Conservation (phyloP, 2,888 invertebrate species). For the Pyrrhosoma nymphula region DNA sequence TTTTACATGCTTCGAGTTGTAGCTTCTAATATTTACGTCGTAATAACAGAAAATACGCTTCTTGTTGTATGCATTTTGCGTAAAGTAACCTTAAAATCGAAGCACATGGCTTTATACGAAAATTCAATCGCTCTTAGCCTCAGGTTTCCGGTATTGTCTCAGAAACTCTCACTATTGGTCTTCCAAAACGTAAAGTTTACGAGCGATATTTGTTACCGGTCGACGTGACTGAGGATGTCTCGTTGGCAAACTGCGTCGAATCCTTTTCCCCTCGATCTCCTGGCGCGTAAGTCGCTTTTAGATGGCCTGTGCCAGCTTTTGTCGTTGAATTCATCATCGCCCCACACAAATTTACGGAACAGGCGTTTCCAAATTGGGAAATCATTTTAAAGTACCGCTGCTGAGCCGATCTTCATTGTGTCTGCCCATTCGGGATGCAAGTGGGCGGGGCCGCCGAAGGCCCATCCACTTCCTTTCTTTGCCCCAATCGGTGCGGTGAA, state of each 20-base stretch:
- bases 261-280: neutral
- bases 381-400: neutral
- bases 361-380: neutral
- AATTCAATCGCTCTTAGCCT: too few relatives aligned
- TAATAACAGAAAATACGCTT: too few relatives aligned
- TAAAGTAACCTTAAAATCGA: too few relatives aligned
- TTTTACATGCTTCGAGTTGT: too few relatives aligned
- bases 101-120: too few relatives aligned
- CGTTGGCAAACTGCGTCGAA: neutral
- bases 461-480: neutral
- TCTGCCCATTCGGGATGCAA: neutral
- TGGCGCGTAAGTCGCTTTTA: neutral
- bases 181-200: too few relatives aligned
- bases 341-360: neutral
- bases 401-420: neutral
- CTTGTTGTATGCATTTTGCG: too few relatives aligned
- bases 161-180: too few relatives aligned
- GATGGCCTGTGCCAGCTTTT: neutral
- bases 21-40: too few relatives aligned
- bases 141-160: too few relatives aligned
- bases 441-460: neutral
- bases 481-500: neutral
- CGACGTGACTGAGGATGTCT: too few relatives aligned
- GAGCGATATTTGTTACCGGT: too few relatives aligned
- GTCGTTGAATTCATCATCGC: neutral